phyloP scores from a whole-genome alignment of 2,888 invertebrate species.

The Julus scanicus region DNA sequence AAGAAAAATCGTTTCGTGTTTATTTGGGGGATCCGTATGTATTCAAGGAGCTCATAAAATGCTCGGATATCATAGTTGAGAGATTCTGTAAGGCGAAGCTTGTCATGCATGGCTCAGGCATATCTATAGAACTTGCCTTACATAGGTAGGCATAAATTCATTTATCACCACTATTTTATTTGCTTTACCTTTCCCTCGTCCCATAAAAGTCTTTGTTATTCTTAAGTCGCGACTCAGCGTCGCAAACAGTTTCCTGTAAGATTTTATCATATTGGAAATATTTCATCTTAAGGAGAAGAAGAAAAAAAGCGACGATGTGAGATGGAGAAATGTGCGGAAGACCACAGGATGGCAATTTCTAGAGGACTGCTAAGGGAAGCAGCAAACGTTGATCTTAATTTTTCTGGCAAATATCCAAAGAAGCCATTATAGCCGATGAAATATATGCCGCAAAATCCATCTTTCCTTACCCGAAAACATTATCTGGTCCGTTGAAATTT shows the following conservation, averaged over 20 bases:
- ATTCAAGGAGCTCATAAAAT: slow-evolving; percentile 43
- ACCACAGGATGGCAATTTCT: slow-evolving; percentile 36
- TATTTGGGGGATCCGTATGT: slow-evolving; percentile 3
- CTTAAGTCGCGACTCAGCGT: slow-evolving; percentile 3
- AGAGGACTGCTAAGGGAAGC: neutral
- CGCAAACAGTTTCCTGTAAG: slow-evolving; percentile 34
- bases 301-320: neutral
- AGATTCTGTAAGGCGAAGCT: neutral
- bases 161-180: slow-evolving; percentile 44
- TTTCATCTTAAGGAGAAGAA: slow-evolving; percentile 32
- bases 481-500: slow-evolving; percentile 29
- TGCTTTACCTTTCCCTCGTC: slow-evolving; percentile 40
- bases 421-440: neutral
- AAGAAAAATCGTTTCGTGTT: slow-evolving; percentile 31
- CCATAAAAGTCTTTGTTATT: slow-evolving; percentile 45
- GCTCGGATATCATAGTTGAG: slow-evolving; percentile 22
- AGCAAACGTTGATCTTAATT: slow-evolving; percentile 25
- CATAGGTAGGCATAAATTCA: slow-evolving; percentile 36
- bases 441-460: neutral
- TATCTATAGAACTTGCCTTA: neutral
- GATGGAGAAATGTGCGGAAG: slow-evolving; percentile 41
- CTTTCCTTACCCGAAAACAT: slow-evolving; percentile 11
- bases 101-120: slow-evolving; percentile 2
- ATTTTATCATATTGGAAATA: slow-evolving; percentile 45
- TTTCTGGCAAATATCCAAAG: slow-evolving; percentile 44